Evolutionary conservation across 2,113 vertebrate genomes (phyloP).

Genomic region (Crotalus viridis): DNA sequence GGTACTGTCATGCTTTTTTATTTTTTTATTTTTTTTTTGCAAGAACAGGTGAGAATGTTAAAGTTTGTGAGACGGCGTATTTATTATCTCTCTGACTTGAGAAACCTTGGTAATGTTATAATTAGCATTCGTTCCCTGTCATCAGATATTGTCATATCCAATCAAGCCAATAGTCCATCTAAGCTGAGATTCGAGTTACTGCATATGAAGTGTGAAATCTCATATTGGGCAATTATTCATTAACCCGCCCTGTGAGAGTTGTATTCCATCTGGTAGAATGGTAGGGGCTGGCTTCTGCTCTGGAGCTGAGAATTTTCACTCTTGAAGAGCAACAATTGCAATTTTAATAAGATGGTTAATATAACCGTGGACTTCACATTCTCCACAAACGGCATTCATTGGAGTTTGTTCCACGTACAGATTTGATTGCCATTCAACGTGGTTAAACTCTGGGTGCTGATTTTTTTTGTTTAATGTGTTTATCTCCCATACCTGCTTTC

Average conservation of each 20-base stretch:
- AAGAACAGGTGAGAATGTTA: slow-evolving; percentile 6
- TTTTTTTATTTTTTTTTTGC: background rate
- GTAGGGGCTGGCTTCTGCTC: background rate
- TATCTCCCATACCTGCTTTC: background rate
- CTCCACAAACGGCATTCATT: background rate
- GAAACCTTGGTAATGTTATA: background rate
- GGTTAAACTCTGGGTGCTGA: background rate
- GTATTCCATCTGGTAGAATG: slow-evolving; percentile 4
- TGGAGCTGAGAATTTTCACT: background rate
- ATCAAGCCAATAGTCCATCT: slow-evolving; percentile 16
- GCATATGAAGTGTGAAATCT: slow-evolving; percentile 11
- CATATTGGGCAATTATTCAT: slow-evolving; percentile 1
- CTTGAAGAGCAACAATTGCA: background rate
- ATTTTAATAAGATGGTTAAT: background rate
- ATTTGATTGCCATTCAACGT: background rate
- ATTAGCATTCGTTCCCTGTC: slow-evolving; percentile 22
- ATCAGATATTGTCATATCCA: background rate
- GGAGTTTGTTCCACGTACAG: too few species aligned
- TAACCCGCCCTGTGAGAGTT: background rate
- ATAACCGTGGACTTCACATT: background rate
- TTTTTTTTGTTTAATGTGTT: background rate
- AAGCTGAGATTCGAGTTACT: background rate
- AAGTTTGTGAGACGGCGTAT: background rate
- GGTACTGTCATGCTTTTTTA: background rate
- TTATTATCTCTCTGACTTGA: background rate